Evolutionary conservation across 2,113 vertebrate species (phyloP), one percentile per base, ranked within the genome.

Genomic region (Glaucomys volans): DNA sequence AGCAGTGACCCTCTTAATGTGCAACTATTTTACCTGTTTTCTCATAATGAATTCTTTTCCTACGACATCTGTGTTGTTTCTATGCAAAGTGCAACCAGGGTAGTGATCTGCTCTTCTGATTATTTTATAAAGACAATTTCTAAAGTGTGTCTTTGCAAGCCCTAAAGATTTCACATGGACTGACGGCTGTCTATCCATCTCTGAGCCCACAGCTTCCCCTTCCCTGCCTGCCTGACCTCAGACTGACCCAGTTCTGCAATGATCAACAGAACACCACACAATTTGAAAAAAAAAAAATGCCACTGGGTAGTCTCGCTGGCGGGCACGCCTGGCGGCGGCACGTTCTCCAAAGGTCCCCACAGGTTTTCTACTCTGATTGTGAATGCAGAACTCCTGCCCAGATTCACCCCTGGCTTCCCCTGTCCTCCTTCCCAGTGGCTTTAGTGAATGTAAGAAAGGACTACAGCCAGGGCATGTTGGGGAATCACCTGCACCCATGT

Each of bases 211-310:
- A 24, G 77, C 44, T 18, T 67, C 81, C 81, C 84, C 22, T n/a
- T 47, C 57, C 76, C 57, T 32, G 71, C 26, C 66, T 95, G 54
- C 28, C 84, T 90, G 90, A 95, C 80, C 94, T 54, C 76, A n/a
- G 8, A 1, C 71, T 92, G 75, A 87, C 96, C 94, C 92, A 77
- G 20, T 54, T 76, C 80, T 87, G 35, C 82, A 75, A 47, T 59
- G 57, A 91, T 67, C 83, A 87, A 20, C 72, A 75, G 64, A 95
- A 64, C 28, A 86, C 54, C 42, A 71, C 75, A 57, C 84, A 66
- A 40, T 32, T 44, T 14, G n/a, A n/a, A n/a, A 71, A 4, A 13
- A 47, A 44, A 44, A n/a, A 91, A 69, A 24, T 26, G 26, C 37
- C 40, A 47, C 1, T 26, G 52, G 40, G 62, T 10, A 30, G 52